Percentiles rank a stretch among this genome's conserved stretches.
Evolutionary conservation across 1,140 invertebrate species (phyloP).

Genomic region (Scaptodrosophila lebanonensis): DNA sequence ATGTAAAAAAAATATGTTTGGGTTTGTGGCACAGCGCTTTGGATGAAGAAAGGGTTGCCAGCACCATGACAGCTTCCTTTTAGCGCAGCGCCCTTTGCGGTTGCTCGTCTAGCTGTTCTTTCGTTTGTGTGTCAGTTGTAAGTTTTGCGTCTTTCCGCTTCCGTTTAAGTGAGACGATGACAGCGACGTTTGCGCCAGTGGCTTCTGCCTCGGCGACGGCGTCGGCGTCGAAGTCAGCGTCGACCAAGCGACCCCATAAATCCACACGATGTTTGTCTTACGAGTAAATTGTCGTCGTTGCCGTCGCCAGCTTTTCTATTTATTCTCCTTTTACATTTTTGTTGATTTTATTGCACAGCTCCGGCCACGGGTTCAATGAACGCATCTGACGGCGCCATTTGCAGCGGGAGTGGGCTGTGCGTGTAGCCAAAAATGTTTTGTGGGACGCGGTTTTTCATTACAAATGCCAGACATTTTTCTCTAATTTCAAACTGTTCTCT

Average conservation of each 20-base stretch:
- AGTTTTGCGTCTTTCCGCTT: conserved; percentile 67
- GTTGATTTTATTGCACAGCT: conserved; percentile 65
- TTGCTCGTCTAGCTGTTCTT: conserved; percentile 8
- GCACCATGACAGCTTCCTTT: conserved; percentile 61
- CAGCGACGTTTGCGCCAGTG: background rate
- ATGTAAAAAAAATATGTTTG: conserved; percentile 10
- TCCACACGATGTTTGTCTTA: conserved; percentile 59
- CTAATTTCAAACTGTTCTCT: conserved; percentile 67
- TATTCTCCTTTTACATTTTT: conserved; percentile 49
- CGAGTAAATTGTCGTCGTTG: background rate
- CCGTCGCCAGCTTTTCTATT: conserved; percentile 52
- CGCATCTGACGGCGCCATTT: conserved; percentile 70
- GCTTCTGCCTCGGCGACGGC: background rate
- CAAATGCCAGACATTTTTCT: conserved; percentile 49
- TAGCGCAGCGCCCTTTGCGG: conserved; percentile 32
- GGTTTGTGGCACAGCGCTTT: too few relatives aligned
- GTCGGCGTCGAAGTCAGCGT: too few relatives aligned
- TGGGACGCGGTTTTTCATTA: too few relatives aligned
- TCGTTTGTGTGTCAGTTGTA: conserved; percentile 55
- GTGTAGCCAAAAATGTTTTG: too few relatives aligned
- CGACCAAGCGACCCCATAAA: conserved; percentile 49
- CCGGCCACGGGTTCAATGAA: conserved; percentile 58
- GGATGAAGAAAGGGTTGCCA: conserved; percentile 55
- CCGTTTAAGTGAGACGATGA: conserved; percentile 29
- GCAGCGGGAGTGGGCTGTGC: conserved; percentile 39